A percentile compares a stretch with the other conserved stretches of the same genome.
These are phyloP conservation scores for Dasypus novemcinctus DNA, from an alignment of 2,113 vertebrate species.

Conservation along the genomic window DNA sequence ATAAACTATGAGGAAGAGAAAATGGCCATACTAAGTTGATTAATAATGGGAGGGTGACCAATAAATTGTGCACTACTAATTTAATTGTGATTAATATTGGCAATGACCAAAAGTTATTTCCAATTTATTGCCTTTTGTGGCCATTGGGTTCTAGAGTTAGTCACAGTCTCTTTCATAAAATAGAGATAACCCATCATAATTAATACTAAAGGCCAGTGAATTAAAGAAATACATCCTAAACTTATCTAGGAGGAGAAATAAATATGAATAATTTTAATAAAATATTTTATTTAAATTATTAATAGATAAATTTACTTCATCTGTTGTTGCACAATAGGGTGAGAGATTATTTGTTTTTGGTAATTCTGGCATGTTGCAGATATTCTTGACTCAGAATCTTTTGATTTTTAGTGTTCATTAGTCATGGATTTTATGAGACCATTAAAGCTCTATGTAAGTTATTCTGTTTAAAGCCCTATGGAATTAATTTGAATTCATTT, in stretches of 20 bases:
- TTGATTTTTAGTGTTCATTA: neutral
- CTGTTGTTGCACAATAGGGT: neutral
- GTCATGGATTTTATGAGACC: neutral
- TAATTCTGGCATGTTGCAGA: neutral
- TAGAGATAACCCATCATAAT: neutral
- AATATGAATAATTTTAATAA: neutral
- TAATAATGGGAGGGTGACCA: neutral
- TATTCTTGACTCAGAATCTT: neutral
- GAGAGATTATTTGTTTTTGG: neutral
- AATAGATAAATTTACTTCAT: neutral
- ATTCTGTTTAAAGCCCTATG: neutral
- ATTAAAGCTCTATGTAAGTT: neutral
- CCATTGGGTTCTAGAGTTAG: neutral
- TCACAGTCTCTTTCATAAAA: neutral
- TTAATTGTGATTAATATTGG: neutral
- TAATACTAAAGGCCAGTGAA: conserved; percentile 20
- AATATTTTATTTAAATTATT: neutral
- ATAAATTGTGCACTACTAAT: neutral
- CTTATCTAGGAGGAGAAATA: neutral
- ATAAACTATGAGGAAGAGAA: neutral
- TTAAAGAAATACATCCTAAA: conserved; percentile 13
- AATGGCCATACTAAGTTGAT: neutral
- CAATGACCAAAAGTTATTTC: neutral
- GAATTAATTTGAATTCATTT: neutral
- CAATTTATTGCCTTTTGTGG: neutral